Conservation (phyloP, 1,140 invertebrate genomes). For the Drosophila baimaii region DNA sequence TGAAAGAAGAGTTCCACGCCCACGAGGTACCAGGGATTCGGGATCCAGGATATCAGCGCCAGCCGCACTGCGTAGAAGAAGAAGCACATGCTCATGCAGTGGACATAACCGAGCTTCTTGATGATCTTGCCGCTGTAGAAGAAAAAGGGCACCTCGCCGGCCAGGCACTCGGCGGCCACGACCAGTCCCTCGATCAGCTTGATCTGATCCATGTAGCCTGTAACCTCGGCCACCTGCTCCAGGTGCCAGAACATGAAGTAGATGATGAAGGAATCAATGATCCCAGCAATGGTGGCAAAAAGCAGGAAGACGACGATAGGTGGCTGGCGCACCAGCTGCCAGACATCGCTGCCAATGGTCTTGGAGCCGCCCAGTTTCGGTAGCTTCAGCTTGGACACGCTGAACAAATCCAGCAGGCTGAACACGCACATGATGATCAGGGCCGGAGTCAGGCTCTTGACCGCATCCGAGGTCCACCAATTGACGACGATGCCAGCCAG, state of each 20-base stretch:
- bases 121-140: constrained; percentile 89
- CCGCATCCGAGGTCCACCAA: constrained; percentile 84
- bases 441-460: constrained; percentile 89
- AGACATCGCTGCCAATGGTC: constrained; percentile 87
- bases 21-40: constrained; percentile 90
- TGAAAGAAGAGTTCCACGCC: constrained; percentile 90
- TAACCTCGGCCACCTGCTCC: constrained; percentile 88
- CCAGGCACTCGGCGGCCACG: constrained; percentile 89
- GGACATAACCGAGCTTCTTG: constrained; percentile 88
- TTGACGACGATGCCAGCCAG: constrained; percentile 88
- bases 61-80: constrained; percentile 88
- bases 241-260: constrained; percentile 92
- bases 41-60: constrained; percentile 88
- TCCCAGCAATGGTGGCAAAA: constrained; percentile 89
- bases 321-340: constrained; percentile 86
- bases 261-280: constrained; percentile 91
- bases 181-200: constrained; percentile 91
- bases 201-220: constrained; percentile 87
- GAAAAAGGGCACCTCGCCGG: constrained; percentile 91
- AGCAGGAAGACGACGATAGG: constrained; percentile 88
- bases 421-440: constrained; percentile 88
- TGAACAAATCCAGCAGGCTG: constrained; percentile 87
- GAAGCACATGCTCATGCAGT: constrained; percentile 89
- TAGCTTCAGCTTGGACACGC: constrained; percentile 87
- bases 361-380: constrained; percentile 87